These are phyloP conservation scores for Bombus ignitus DNA, from an alignment of 1,140 invertebrate genomes.

Conservation along the genomic window DNA sequence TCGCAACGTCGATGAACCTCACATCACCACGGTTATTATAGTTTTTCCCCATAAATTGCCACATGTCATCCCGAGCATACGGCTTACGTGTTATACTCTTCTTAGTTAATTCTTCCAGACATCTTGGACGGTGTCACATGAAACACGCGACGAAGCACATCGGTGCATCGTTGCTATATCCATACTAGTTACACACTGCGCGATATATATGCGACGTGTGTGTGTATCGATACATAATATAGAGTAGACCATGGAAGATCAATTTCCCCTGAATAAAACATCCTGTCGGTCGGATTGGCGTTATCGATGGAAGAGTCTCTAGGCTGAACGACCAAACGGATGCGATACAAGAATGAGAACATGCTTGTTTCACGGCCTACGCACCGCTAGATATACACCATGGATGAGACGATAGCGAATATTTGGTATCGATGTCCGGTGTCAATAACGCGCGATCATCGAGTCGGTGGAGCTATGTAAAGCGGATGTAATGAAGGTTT, in stretches of 20 bases:
- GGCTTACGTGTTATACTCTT: not conserved
- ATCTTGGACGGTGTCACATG: not conserved
- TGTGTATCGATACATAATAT: not conserved
- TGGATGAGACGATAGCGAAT: slow-evolving; percentile 2
- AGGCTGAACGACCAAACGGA: slow-evolving; percentile 24
- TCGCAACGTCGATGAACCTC: slow-evolving; percentile 8
- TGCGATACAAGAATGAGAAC: slow-evolving; percentile 44
- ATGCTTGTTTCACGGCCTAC: slow-evolving; percentile 31
- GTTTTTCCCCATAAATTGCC: not conserved
- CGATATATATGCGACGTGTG: not conserved
- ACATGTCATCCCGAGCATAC: not conserved
- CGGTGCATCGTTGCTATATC: not conserved
- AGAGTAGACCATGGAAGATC: slow-evolving; percentile 42
- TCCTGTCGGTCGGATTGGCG: slow-evolving; percentile 39
- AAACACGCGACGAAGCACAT: slow-evolving; percentile 17
- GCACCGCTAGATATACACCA: not conserved
- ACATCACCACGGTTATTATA: not conserved
- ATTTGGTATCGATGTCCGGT: slow-evolving; percentile 28
- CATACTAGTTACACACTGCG: not conserved
- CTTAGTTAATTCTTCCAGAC: not conserved
- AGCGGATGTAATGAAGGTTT: slow-evolving; percentile 1
- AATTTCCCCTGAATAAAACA: slow-evolving; percentile 65
- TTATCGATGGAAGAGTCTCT: slow-evolving; percentile 44
- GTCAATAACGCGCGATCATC: not conserved
- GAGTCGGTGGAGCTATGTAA: not conserved